Evolutionary conservation across 2,113 vertebrate genomes (phyloP).

Genomic region (Dendropsophus ebraccatus): DNA sequence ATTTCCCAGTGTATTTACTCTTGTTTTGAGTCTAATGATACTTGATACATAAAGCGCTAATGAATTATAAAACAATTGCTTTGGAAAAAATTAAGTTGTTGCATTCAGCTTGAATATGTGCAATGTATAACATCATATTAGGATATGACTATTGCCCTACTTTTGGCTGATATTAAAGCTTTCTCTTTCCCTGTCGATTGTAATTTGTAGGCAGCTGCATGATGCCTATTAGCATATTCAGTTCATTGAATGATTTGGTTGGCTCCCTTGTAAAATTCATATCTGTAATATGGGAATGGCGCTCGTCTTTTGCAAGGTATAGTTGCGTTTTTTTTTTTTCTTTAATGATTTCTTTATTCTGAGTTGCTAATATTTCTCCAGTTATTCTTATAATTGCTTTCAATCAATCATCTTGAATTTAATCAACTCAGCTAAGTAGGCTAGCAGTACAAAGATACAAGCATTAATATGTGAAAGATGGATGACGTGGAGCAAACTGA

Average conservation of each 20-base stretch:
- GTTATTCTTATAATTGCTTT: constrained; percentile 26
- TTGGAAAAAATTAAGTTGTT: background rate
- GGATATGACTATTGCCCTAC: constrained; percentile 31
- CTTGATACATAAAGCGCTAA: background rate
- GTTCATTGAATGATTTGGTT: constrained; percentile 43
- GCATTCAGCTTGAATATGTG: background rate
- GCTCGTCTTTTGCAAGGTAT: constrained; percentile 18
- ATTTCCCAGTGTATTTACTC: background rate
- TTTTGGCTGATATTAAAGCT: constrained; percentile 46
- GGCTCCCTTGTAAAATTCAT: constrained; percentile 28
- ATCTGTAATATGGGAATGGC: constrained; percentile 5
- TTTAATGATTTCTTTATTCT: background rate
- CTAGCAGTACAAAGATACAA: background rate
- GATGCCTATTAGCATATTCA: constrained; percentile 49
- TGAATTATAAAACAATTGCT: background rate
- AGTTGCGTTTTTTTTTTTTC: background rate
- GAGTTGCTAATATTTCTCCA: background rate
- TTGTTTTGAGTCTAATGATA: background rate
- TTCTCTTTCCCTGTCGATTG: constrained; percentile 38
- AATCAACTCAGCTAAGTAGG: constrained; percentile 13
- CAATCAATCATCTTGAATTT: constrained; percentile 25
- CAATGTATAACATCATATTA: background rate
- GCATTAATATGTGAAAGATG: constrained; percentile 17
- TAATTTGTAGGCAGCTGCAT: constrained; percentile 34
- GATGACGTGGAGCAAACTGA: background rate